Evolutionary conservation across 2,888 invertebrate species (phyloP), one percentile per base, ranked within the genome.

Genomic region (Polia nebulosa): DNA sequence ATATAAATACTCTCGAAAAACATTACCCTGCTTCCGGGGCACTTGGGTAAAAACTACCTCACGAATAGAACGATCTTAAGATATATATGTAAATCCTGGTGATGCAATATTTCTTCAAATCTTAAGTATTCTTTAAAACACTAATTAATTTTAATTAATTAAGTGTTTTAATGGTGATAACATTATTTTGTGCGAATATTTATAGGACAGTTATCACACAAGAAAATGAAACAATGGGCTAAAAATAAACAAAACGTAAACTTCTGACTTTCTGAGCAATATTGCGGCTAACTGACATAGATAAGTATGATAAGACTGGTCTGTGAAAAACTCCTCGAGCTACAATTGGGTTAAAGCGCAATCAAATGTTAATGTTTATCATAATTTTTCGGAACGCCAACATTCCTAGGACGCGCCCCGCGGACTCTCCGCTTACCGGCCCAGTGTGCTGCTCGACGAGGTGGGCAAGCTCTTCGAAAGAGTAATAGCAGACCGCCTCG

Each of bases 21-120:
- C n/a, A n/a, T n/a, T n/a, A n/a, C n/a, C n/a, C n/a, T n/a, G n/a
- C n/a, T n/a, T n/a, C n/a, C n/a, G n/a, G n/a, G n/a, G n/a, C n/a
- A n/a, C n/a, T n/a, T n/a, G n/a, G n/a, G n/a, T n/a, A n/a, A n/a
- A n/a, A n/a, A n/a, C n/a, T n/a, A n/a, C n/a, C n/a, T n/a, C n/a
- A n/a, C n/a, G n/a, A n/a, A n/a, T n/a, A n/a, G n/a, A n/a, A n/a
- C n/a, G n/a, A n/a, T n/a, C n/a, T n/a, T n/a, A n/a, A n/a, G n/a
- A n/a, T n/a, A n/a, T n/a, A 44, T 27, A 6, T 51, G 11, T n/a
- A 1, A 45, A 13, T 9, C 11, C 11, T 6, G 8, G 7, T 61
- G 47, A 49, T 27, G 62, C 20, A 68, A 72, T 27, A 41, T 62
- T 27, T n/a, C n/a, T n/a, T n/a, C n/a, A n/a, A n/a, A n/a, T n/a